Conservation (phyloP, 2,888 invertebrate genomes). For the Branchipolynoe longqiensis region DNA sequence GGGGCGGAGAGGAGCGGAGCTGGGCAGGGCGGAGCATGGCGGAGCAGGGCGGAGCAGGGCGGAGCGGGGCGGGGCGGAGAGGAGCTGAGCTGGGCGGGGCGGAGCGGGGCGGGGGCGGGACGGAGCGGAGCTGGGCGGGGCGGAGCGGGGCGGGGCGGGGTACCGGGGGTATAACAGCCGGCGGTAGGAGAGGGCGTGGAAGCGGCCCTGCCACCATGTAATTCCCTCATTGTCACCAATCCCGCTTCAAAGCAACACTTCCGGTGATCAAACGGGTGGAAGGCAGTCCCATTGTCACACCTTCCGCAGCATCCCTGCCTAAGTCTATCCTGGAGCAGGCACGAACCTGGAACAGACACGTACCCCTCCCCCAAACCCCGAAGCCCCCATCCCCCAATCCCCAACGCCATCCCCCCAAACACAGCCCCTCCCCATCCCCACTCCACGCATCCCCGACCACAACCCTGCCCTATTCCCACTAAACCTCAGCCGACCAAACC, state of each 20-base stretch:
- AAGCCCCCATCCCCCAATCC: background rate
- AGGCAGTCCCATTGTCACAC: constrained; percentile 36
- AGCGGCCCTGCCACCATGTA: constrained; percentile 1
- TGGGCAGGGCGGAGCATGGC: background rate
- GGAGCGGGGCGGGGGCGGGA: background rate
- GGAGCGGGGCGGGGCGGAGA: background rate
- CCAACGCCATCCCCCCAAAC: background rate
- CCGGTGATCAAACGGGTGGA: constrained; percentile 1
- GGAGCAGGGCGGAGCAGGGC: background rate
- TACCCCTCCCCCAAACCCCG: background rate
- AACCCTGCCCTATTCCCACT: too few species aligned
- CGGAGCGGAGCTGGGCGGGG: background rate
- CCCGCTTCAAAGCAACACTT: constrained; percentile 11
- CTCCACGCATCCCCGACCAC: too few species aligned
- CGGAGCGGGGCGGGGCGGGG: background rate
- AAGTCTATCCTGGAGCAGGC: too few species aligned
- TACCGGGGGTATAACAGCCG: background rate
- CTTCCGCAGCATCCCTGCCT: too few species aligned
- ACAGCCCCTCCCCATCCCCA: background rate
- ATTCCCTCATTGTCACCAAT: constrained; percentile 30
- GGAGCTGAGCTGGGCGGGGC: background rate
- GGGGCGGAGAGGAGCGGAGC: background rate
- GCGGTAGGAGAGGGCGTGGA: background rate
- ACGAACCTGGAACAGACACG: background rate
- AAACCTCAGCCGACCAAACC: too few species aligned